These are phyloP conservation scores for Unio delphinus DNA, from an alignment of 2,888 invertebrate species.

Conservation along the genomic window DNA sequence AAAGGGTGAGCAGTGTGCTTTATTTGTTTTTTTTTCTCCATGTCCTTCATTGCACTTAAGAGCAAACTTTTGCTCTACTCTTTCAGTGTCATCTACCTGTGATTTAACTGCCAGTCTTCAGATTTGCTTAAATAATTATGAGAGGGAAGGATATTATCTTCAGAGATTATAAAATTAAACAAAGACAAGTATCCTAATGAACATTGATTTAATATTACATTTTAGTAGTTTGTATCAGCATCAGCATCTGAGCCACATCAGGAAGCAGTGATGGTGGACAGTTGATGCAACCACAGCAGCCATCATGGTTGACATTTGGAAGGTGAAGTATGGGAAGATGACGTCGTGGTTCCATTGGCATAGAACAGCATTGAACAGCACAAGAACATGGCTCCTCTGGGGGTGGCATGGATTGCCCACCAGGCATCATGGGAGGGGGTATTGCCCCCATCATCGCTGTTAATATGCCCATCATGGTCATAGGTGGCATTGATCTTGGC, in stretches of 20 bases:
- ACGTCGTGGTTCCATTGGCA: constrained; percentile 24
- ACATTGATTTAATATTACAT: no score
- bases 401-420: constrained; percentile 1
- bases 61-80: no score
- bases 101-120: no score
- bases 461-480: constrained; percentile 2
- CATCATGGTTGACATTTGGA: constrained; percentile 24
- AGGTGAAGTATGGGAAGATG: constrained; percentile 25
- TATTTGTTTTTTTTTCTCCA: no score
- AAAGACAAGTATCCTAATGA: no score
- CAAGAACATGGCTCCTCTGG: constrained; percentile 33
- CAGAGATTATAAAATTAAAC: no score
- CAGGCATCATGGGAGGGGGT: constrained; percentile 7
- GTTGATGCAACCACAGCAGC: constrained; percentile 34
- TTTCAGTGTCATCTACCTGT: no score
- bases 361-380: constrained; percentile 27
- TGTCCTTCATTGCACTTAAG: no score
- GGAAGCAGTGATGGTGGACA: constrained; percentile 26
- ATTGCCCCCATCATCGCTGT: not conserved
- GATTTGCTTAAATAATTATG: no score
- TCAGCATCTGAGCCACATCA: constrained; percentile 15
- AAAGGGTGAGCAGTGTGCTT: no score
- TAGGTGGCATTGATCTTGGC: constrained; percentile 6
- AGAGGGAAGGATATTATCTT: no score
- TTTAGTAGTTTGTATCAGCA: no score